Evolutionary conservation across 2,797 vertebrate genomes (phyloP), one percentile per base, ranked within the genome.

Genomic region (Brachyrhaphis roseni): DNA sequence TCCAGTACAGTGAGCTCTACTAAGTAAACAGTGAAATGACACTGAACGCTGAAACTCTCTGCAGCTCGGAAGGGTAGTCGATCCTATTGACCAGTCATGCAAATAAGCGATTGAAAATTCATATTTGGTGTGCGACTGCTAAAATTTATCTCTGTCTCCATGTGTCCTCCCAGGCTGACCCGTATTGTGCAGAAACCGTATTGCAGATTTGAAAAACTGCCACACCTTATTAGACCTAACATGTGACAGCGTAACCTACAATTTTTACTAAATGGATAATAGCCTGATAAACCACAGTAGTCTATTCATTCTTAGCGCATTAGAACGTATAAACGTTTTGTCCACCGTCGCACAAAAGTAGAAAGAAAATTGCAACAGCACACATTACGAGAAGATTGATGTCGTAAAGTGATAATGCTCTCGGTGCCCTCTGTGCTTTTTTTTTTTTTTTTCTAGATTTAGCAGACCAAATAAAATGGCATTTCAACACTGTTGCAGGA

Each of bases 361-460:
- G 11, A 86, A 36, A 72, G 36, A 41, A 80, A 47, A 0, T 43
- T 6, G 43, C n/a, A 7, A 47, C 10, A 20, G 12, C 1, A 49
- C 68, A 84, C 49, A 70, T 66, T 26, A 43, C 39, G 0, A 12
- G 39, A 23, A 70, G 23, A 70, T 43, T 68, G 4, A 70, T 26
- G 20, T 41, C 39, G 1, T 70, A 70, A 70, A 70, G 62, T 39
- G 62, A 39, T 39, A 11, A 66, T 36, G 34, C 34, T 66, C 62
- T 39, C 10, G 4, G 3, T 66, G 62, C 86, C 73, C 78, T 82
- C 83, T 78, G 83, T 88, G 74, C 51, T 55, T 90, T 90, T 87
- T 82, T 89, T 90, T 88, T 82, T 88, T 91, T 88, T 91, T 92
- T 94, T 91, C 94, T 87, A 83, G 89, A 93, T 94, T 86, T 81